Evolutionary conservation across 2,797 vertebrate species (phyloP).

Genomic region (Typhlichthys subterraneus): DNA sequence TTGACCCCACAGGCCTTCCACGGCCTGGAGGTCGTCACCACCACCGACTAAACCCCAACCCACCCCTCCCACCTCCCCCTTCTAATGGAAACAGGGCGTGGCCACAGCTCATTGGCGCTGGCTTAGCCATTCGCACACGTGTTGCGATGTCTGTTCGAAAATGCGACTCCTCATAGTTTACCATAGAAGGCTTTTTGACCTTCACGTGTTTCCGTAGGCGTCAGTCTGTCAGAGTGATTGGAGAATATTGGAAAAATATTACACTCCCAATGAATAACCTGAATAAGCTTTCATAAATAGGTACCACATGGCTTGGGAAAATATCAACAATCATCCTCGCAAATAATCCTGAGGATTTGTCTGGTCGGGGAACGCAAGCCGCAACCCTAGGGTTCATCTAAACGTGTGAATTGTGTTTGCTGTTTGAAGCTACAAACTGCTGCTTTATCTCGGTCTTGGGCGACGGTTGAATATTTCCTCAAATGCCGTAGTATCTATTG

Average conservation of each 20-base stretch:
- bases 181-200: background rate
- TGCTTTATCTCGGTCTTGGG: background rate
- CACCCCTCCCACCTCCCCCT: no score
- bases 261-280: constrained; percentile 54
- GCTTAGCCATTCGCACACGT: constrained; percentile 7
- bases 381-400: background rate
- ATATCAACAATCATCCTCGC: constrained; percentile 32
- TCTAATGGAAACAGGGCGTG: no score
- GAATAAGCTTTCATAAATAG: constrained; percentile 29
- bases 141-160: constrained; percentile 26
- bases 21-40: constrained; percentile 78
- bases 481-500: constrained; percentile 21
- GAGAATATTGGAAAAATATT: constrained; percentile 21
- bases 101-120: constrained; percentile 11
- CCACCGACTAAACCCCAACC: constrained; percentile 56
- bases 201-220: background rate
- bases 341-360: background rate
- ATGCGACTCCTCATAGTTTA: no score
- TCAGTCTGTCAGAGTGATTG: constrained; percentile 23
- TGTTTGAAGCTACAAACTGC: constrained; percentile 6
- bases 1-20: constrained; percentile 63
- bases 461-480: constrained; percentile 23
- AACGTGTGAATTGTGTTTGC: background rate
- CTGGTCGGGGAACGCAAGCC: background rate
- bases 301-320: constrained; percentile 35